Evolutionary conservation across 1,140 invertebrate species (phyloP).

Genomic region (Periplaneta americana): DNA sequence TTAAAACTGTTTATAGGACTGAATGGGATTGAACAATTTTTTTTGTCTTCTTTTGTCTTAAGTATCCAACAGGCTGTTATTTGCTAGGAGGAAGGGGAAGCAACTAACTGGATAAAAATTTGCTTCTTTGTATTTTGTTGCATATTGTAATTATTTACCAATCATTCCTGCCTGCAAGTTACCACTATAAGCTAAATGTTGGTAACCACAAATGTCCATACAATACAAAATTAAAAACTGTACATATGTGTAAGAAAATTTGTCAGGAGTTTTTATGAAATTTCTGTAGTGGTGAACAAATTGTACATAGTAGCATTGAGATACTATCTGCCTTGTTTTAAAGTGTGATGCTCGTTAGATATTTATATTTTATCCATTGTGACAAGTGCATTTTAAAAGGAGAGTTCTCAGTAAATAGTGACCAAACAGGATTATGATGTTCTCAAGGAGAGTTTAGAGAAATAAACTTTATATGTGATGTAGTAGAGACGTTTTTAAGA

Average conservation of each 20-base stretch:
- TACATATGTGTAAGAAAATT: not conserved
- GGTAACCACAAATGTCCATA: not conserved
- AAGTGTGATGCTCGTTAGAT: not conserved
- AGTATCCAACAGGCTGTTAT: not conserved
- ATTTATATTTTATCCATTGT: slow-evolving; percentile 6
- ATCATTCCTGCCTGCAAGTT: not conserved
- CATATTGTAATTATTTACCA: not conserved
- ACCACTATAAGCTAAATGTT: not conserved
- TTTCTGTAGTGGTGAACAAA: not conserved
- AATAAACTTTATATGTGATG: not conserved
- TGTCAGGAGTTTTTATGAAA: not conserved
- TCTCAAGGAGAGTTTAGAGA: not conserved
- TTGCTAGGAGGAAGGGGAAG: not conserved
- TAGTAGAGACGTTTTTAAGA: not conserved
- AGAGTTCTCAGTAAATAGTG: not conserved
- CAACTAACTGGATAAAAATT: not conserved
- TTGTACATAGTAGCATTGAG: slow-evolving; percentile 1
- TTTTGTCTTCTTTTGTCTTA: not conserved
- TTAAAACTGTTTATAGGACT: not conserved
- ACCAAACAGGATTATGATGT: not conserved
- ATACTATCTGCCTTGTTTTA: slow-evolving; percentile 1
- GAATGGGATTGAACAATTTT: not conserved
- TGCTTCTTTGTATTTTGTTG: not conserved
- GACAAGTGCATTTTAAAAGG: not conserved
- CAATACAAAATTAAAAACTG: not conserved